Conservation (phyloP, 2,888 invertebrate species). For the Antheraea assamensis region DNA sequence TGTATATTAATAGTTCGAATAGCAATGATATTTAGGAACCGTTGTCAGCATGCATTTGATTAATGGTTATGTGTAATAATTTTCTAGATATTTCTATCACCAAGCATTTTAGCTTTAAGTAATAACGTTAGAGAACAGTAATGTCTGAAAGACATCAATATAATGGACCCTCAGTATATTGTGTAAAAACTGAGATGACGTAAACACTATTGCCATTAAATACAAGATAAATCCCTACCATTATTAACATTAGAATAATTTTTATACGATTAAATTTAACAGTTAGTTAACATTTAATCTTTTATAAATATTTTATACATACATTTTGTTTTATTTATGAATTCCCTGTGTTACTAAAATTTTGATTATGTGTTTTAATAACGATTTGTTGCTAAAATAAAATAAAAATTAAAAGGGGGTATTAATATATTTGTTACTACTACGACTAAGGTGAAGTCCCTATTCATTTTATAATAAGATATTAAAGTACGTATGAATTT, state of each 20-base stretch:
- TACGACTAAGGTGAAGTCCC: neutral
- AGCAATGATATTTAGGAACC: neutral
- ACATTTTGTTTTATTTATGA: slow-evolving; percentile 28
- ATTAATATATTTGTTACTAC: too few species aligned
- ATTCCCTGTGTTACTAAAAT: slow-evolving; percentile 13
- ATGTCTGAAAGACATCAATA: neutral
- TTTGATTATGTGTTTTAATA: neutral
- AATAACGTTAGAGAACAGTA: neutral
- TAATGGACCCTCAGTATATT: neutral
- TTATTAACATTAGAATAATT: neutral
- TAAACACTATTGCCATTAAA: slow-evolving; percentile 33
- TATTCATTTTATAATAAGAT: neutral
- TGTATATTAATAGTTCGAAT: neutral
- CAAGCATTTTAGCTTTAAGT: neutral
- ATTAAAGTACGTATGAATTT: neutral
- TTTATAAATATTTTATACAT: slow-evolving; percentile 35
- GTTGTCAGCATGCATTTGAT: neutral
- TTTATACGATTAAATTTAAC: slow-evolving; percentile 17
- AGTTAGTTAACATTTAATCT: slow-evolving; percentile 14
- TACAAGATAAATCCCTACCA: neutral
- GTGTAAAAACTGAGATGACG: neutral
- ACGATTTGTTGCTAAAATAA: neutral
- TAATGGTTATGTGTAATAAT: neutral
- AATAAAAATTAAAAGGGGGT: neutral
- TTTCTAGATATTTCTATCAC: neutral